phyloP scores from a whole-genome alignment of 2,113 vertebrate species.

The Glaucidium brasilianum region DNA sequence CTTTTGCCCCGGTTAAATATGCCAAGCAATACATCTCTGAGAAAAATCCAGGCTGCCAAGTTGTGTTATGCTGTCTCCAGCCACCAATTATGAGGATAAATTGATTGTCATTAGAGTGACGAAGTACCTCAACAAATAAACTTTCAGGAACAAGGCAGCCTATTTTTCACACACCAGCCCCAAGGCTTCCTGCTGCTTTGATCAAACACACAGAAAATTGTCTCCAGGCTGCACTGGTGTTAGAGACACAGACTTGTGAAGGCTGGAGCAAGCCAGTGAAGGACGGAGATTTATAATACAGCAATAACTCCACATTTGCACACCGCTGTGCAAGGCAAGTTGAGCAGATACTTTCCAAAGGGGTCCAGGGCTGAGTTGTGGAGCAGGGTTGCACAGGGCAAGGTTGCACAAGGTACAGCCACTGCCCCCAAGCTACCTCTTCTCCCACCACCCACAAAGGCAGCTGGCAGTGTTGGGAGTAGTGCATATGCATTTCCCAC shows the following conservation, averaged over 20 bases:
- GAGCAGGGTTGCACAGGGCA: background rate
- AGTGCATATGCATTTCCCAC: background rate
- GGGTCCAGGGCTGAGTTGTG: background rate
- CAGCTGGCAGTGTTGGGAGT: background rate
- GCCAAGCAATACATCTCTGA: background rate
- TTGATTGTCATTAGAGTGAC: background rate
- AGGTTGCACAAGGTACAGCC: background rate
- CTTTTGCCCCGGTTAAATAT: background rate
- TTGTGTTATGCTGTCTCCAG: background rate
- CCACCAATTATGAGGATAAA: background rate
- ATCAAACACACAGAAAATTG: background rate
- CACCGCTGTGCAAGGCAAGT: background rate
- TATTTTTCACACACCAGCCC: background rate
- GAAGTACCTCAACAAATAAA: background rate
- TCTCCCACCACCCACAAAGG: background rate
- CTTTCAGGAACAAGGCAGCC: background rate
- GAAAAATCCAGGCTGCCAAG: slow-evolving; percentile 23
- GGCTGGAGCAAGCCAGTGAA: background rate
- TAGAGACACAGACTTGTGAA: background rate
- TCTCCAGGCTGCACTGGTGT: background rate
- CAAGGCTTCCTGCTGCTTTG: background rate
- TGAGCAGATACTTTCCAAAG: background rate
- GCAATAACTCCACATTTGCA: background rate
- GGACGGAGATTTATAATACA: background rate
- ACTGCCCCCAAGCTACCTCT: no score